Evolutionary conservation across 2,797 vertebrate species (phyloP).

Genomic region (Malurus leucopterus): DNA sequence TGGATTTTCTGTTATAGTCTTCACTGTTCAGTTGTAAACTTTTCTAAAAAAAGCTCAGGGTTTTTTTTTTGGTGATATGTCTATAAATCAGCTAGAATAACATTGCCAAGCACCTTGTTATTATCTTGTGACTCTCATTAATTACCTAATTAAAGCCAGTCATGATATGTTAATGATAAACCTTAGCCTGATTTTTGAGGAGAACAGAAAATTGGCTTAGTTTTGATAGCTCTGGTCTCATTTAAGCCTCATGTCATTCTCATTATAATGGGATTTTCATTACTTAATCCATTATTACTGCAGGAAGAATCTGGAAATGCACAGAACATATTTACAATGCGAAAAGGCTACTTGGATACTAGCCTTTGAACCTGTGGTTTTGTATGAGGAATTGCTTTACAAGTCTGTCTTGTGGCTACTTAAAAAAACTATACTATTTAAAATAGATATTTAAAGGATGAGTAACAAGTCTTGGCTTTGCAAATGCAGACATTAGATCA

Average conservation of each 20-base stretch:
- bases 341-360: not conserved
- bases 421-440: slow-evolving; percentile 1
- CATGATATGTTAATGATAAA: not conserved
- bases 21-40: not conserved
- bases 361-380: not conserved
- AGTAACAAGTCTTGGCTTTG: slow-evolving; percentile 26
- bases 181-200: slow-evolving; percentile 5
- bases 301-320: not conserved
- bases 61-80: not conserved
- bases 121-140: slow-evolving; percentile 1
- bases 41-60: not conserved
- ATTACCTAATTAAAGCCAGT: slow-evolving; percentile 4
- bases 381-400: not conserved
- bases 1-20: not conserved
- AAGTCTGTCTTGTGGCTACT: not conserved
- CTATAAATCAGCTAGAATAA: not conserved
- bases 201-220: slow-evolving; percentile 11
- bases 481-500: slow-evolving; percentile 53
- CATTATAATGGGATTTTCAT: slow-evolving; percentile 22
- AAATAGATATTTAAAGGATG: slow-evolving; percentile 7
- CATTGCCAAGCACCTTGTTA: not conserved
- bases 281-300: slow-evolving; percentile 24
- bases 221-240: not conserved
- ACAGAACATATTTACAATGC: not conserved
- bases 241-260: slow-evolving; percentile 14